Evolutionary conservation across 2,888 invertebrate species (phyloP).

Genomic region (Archips xylosteana): DNA sequence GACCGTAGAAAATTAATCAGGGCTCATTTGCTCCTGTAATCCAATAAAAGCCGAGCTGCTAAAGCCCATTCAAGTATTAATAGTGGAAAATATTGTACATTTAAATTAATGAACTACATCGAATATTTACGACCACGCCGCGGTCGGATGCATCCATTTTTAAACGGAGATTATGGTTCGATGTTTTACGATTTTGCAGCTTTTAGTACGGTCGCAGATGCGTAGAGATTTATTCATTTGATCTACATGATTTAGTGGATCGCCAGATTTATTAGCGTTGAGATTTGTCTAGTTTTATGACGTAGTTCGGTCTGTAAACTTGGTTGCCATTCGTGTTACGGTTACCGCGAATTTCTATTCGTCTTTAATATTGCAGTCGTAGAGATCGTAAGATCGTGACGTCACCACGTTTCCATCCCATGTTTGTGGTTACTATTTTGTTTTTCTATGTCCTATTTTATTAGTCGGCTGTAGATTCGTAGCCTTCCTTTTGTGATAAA

Average conservation of each 20-base stretch:
- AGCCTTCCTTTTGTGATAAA: too few relatives aligned
- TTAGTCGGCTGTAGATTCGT: neutral
- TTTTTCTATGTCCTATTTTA: neutral
- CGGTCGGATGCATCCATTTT: slow-evolving; percentile 52
- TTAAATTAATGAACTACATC: slow-evolving; percentile 60
- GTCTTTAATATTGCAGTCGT: neutral
- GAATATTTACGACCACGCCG: slow-evolving; percentile 58
- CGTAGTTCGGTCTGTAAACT: neutral
- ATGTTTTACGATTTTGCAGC: slow-evolving; percentile 47
- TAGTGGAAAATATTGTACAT: slow-evolving; percentile 47
- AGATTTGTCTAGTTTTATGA: slow-evolving; percentile 33
- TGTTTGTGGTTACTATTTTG: neutral
- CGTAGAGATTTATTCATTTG: slow-evolving; percentile 38
- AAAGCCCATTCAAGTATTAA: slow-evolving; percentile 49
- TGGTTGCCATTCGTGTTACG: neutral
- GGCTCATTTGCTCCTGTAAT: slow-evolving; percentile 59
- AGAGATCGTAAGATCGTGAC: neutral
- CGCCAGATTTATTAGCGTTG: slow-evolving; percentile 23
- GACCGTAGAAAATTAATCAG: slow-evolving; percentile 63
- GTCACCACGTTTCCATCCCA: neutral
- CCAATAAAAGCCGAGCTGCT: slow-evolving; percentile 46
- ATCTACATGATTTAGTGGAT: slow-evolving; percentile 36
- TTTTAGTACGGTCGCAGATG: slow-evolving; percentile 46
- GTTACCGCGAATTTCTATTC: neutral
- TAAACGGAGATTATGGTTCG: slow-evolving; percentile 47